Evolutionary conservation across 2,888 invertebrate species (phyloP), one percentile per base, ranked within the genome.

Genomic region (Drosophila kambysellisi): DNA sequence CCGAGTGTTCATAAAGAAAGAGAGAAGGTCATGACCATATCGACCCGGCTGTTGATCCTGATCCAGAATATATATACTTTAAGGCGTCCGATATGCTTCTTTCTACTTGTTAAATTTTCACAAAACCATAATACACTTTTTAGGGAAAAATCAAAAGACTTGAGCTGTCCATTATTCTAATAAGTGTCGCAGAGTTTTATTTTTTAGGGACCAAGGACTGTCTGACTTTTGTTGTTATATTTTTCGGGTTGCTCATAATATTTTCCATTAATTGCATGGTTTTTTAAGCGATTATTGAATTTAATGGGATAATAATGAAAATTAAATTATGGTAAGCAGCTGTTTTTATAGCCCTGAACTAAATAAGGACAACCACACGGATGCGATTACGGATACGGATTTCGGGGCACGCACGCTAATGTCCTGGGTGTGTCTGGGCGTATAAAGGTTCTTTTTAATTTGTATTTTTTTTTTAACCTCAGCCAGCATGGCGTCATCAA

Each of bases 401-500:
- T 51, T 15, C 15, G 20, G 20, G 61, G 53, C 39, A 67, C 56
- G 51, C 59, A 32, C 8, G 25, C 41, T 68, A 59, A 68, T 63
- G 68, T 77, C 64, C 64, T 76, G 61, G 73, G 81, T 76, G 76
- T 79, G 76, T 54, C 57, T 30, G n/a, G 51, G 11, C 32, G 15
- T 17, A 17, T 20, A 37, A 35, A 8, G 56, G 29, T 25, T 29
- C 29, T 25, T 46, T 41, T 20, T 33, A 8, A 29, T 39, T 39
- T 29, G 12, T 6, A 17, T n/a, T 15, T 39, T 29, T 25, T 25
- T 20, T 29, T 25, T 15, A 41, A 43, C 29, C 12, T n/a, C n/a
- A 61, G 58, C 37, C 58, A 29, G n/a, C 43, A 68, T 81, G 72
- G 69, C 80, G 79, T 80, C 82, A 75, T 63, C 64, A 11, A 46